Evolutionary conservation across 2,113 vertebrate species (phyloP).

Genomic region (Megaceryle maxima): DNA sequence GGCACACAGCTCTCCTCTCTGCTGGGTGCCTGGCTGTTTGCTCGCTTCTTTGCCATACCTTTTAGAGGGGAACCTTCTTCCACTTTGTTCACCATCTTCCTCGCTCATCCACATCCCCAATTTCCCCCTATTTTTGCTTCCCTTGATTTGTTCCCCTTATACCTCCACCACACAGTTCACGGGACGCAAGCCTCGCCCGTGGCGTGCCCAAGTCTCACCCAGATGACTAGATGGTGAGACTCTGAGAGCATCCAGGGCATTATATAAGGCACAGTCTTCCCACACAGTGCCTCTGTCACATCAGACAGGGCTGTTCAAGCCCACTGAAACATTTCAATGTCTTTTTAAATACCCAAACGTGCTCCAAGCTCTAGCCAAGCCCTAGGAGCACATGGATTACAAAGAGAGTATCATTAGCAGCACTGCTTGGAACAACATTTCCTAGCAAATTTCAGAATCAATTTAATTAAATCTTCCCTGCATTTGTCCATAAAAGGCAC

Average conservation of each 20-base stretch:
- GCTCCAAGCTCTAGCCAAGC: background rate
- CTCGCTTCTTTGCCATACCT: background rate
- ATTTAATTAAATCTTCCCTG: background rate
- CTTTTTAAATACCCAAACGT: background rate
- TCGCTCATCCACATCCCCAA: background rate
- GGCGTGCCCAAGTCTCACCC: background rate
- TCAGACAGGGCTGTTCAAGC: background rate
- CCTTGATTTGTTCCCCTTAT: background rate
- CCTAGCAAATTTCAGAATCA: background rate
- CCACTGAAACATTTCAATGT: background rate
- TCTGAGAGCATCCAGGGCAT: background rate
- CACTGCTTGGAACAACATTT: background rate
- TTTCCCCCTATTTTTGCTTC: background rate
- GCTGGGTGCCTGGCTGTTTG: background rate
- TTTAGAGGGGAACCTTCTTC: background rate
- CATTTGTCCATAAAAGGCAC: background rate
- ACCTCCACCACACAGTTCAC: background rate
- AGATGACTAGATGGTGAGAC: no score
- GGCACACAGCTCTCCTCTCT: background rate
- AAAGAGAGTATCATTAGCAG: background rate
- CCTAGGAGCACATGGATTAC: background rate
- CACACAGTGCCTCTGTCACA: background rate
- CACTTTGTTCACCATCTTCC: background rate
- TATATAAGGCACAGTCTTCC: background rate
- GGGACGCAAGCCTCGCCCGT: fast-evolving